Percentiles rank a stretch among this genome's conserved stretches.
These are phyloP conservation scores for Dreissena polymorpha DNA, from an alignment of 1,140 invertebrate genomes.

Conservation along the genomic window DNA sequence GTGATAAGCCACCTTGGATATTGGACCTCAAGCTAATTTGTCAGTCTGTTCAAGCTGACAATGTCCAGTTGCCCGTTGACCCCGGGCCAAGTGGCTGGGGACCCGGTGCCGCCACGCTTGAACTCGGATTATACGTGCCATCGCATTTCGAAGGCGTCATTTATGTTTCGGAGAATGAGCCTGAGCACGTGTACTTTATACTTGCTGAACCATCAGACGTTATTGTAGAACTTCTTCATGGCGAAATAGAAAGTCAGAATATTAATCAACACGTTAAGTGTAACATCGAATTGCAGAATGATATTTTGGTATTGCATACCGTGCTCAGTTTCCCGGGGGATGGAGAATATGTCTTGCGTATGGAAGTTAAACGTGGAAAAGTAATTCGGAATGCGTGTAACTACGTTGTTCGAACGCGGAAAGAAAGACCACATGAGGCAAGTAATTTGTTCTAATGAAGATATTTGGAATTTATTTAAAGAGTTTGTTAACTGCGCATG, in stretches of 20 bases:
- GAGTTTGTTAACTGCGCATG: no score
- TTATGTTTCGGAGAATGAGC: slow-evolving; percentile 10
- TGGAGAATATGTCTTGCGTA: slow-evolving; percentile 22
- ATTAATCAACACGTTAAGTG: slow-evolving; percentile 16
- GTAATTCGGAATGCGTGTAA: slow-evolving; percentile 31
- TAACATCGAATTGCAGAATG: not conserved
- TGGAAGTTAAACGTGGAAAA: slow-evolving; percentile 10
- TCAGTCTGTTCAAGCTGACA: not conserved
- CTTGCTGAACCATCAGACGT: slow-evolving; percentile 7
- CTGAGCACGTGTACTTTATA: slow-evolving; percentile 23
- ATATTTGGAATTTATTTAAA: no score
- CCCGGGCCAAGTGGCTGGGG: slow-evolving; percentile 45
- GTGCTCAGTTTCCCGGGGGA: slow-evolving; percentile 8
- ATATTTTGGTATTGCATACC: slow-evolving; percentile 23
- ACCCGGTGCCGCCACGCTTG: slow-evolving; percentile 16
- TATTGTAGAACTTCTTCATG: slow-evolving; percentile 15
- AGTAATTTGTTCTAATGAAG: not conserved
- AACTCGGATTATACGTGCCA: slow-evolving; percentile 36
- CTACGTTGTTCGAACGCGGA: slow-evolving; percentile 22
- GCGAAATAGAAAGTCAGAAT: not conserved
- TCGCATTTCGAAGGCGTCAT: slow-evolving; percentile 30
- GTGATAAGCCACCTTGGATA: slow-evolving; percentile 43
- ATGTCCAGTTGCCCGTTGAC: slow-evolving; percentile 27
- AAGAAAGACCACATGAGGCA: slow-evolving; percentile 33
- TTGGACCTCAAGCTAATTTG: slow-evolving; percentile 27